These are phyloP conservation scores for Pinna nobilis DNA, from an alignment of 1,140 invertebrate species.

Conservation along the genomic window DNA sequence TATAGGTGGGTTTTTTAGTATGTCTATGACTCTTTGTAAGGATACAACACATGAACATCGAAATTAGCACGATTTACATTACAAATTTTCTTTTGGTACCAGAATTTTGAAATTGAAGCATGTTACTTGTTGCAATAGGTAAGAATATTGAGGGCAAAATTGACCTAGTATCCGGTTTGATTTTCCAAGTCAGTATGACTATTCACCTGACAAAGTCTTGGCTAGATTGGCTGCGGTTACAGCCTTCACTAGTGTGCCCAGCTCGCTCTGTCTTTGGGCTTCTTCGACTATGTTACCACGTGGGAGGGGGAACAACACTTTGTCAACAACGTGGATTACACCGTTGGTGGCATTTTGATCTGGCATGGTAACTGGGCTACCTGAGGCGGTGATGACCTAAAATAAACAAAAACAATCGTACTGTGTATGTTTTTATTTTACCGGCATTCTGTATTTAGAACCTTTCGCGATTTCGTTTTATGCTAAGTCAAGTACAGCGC, in stretches of 20 bases:
- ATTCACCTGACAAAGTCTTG: constrained; percentile 42
- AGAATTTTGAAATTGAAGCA: not conserved
- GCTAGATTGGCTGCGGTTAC: constrained; percentile 44
- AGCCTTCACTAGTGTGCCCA: constrained; percentile 48
- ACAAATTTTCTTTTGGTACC: not conserved
- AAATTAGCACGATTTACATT: too few species aligned
- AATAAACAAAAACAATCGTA: not conserved
- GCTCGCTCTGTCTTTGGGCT: constrained; percentile 58
- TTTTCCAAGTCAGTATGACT: too few species aligned
- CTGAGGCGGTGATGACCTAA: constrained; percentile 70
- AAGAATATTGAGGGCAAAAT: constrained; percentile 40
- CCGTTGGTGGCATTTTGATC: constrained; percentile 72
- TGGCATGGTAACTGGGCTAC: constrained; percentile 62
- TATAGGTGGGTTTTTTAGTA: too few species aligned
- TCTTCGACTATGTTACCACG: constrained; percentile 46
- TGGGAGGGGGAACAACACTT: constrained; percentile 64
- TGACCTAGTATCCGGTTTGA: too few species aligned
- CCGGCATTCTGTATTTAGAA: too few species aligned
- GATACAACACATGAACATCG: too few species aligned
- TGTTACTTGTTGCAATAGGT: too few species aligned
- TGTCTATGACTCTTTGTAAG: too few species aligned
- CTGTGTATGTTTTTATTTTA: not conserved
- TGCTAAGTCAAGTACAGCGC: not conserved
- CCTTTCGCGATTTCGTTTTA: not conserved
- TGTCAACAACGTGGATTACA: constrained; percentile 71